A percentile compares a stretch with the other conserved stretches of the same genome.
phyloP scores from a whole-genome alignment of 2,797 vertebrate species.

The Takifugu ocellatus region DNA sequence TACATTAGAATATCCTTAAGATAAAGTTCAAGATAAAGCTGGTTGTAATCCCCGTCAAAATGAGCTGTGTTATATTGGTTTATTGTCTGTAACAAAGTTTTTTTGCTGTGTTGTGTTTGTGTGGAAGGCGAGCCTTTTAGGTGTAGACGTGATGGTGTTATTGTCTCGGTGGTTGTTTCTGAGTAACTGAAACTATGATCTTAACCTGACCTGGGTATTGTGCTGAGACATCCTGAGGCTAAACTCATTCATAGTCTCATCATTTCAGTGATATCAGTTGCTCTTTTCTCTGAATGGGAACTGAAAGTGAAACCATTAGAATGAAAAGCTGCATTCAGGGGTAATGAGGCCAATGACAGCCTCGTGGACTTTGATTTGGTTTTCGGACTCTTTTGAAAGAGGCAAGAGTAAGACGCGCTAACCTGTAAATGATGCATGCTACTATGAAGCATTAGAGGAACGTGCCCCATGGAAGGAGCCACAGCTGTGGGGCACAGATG shows the following conservation, averaged over 20 bases:
- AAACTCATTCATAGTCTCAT: slow-evolving; percentile 19
- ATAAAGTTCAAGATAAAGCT: background rate
- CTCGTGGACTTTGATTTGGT: slow-evolving; percentile 10
- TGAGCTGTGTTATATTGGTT: background rate
- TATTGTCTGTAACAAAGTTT: too few species aligned
- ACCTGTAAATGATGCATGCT: too few species aligned
- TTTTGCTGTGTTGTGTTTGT: too few species aligned
- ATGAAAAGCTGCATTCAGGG: slow-evolving; percentile 1
- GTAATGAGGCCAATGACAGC: slow-evolving; percentile 8
- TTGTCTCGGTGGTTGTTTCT: slow-evolving; percentile 11
- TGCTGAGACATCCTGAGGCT: slow-evolving; percentile 8
- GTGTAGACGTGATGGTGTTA: background rate
- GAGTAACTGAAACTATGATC: slow-evolving; percentile 14
- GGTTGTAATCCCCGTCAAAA: slow-evolving; percentile 30
- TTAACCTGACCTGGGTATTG: slow-evolving; percentile 25
- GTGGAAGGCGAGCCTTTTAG: slow-evolving; percentile 13
- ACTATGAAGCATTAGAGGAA: too few species aligned
- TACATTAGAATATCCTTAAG: too few species aligned
- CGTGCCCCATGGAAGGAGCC: too few species aligned
- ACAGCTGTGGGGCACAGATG: too few species aligned
- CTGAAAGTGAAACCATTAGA: slow-evolving; percentile 8
- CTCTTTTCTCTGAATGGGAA: slow-evolving; percentile 25
- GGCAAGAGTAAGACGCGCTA: too few species aligned
- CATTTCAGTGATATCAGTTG: slow-evolving; percentile 1
- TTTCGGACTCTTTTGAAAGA: background rate